Evolutionary conservation across 2,888 invertebrate genomes (phyloP).

Genomic region (Sinhomidia bicolor): DNA sequence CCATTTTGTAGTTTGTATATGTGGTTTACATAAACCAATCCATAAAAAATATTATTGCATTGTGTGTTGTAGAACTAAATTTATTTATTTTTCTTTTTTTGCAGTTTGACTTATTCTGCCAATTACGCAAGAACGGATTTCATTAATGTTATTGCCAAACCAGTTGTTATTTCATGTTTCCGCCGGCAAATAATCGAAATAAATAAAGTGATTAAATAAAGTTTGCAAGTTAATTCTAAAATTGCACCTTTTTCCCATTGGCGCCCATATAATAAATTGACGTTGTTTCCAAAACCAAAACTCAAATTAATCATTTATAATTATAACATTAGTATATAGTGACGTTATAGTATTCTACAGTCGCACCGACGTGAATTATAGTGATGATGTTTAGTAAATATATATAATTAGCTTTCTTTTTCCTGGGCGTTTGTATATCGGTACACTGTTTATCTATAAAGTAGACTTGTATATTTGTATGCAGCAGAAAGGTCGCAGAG

Average conservation of each 20-base stretch:
- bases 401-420: no score
- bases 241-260: background rate
- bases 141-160: no score
- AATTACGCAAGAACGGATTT: no score
- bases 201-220: background rate
- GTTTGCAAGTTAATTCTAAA: slow-evolving; percentile 20
- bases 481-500: no score
- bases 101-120: background rate
- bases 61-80: background rate
- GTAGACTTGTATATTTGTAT: no score
- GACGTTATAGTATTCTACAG: background rate
- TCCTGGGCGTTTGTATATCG: no score
- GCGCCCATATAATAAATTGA: background rate
- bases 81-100: background rate
- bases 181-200: background rate
- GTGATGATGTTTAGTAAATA: no score
- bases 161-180: background rate
- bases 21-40: background rate
- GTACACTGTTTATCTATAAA: no score
- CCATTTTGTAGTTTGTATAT: background rate
- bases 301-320: background rate
- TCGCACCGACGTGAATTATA: no score
- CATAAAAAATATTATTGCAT: background rate
- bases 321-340: background rate
- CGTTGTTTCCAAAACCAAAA: background rate